A percentile compares a stretch with the other conserved stretches of the same genome.
These are phyloP conservation scores for Ips nitidus DNA, from an alignment of 1,140 invertebrate genomes.

Conservation along the genomic window DNA sequence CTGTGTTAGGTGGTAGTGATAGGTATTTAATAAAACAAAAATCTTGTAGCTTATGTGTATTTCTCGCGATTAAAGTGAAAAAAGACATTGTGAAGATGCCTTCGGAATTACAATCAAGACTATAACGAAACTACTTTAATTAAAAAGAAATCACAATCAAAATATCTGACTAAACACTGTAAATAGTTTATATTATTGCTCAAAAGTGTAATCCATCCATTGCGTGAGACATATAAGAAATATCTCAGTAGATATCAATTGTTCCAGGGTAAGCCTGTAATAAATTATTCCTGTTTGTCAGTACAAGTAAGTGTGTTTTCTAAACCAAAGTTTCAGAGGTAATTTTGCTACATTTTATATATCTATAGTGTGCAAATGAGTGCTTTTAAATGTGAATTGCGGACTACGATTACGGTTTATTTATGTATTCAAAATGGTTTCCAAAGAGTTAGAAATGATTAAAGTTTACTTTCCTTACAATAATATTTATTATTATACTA, in stretches of 20 bases:
- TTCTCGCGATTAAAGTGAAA: no score
- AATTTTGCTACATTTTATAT: slow-evolving; percentile 28
- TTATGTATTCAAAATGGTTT: no score
- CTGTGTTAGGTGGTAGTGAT: no score
- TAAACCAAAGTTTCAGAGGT: slow-evolving; percentile 9
- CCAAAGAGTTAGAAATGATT: no score
- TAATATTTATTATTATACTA: no score
- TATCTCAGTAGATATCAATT: slow-evolving; percentile 25
- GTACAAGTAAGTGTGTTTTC: slow-evolving; percentile 47
- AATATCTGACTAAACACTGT: slow-evolving; percentile 24
- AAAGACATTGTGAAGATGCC: no score
- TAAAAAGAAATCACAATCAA: slow-evolving; percentile 14
- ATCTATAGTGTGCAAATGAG: neutral
- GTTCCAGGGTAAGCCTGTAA: slow-evolving; percentile 47
- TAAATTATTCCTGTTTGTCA: slow-evolving; percentile 46
- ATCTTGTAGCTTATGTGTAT: no score
- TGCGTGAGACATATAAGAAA: slow-evolving; percentile 39
- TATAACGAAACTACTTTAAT: no score
- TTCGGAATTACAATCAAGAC: no score
- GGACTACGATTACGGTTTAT: neutral
- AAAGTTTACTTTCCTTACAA: no score
- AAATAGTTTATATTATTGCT: slow-evolving; percentile 45
- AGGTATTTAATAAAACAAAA: no score
- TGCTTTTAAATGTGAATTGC: no score
- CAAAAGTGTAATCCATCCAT: slow-evolving; percentile 53